phyloP scores from a whole-genome alignment of 64 coral and sea anemone genomes.

The Dendrophyllia cribrosa region DNA sequence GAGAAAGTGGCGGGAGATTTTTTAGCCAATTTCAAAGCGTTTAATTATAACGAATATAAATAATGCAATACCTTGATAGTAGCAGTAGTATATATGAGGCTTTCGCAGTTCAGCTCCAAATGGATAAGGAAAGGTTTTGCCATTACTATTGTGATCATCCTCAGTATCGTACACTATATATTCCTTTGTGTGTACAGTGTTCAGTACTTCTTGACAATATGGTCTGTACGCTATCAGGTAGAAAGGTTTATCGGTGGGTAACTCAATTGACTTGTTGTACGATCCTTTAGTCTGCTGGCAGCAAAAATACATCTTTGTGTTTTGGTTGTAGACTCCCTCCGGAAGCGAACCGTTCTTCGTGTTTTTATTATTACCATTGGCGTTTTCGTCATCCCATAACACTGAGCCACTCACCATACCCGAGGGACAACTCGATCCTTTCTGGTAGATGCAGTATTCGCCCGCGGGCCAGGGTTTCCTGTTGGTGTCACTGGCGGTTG shows the following conservation, averaged over 20 bases:
- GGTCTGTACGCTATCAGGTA: slow-evolving; percentile 67
- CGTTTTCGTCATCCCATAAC: slow-evolving; percentile 66
- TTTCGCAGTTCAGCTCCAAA: background rate
- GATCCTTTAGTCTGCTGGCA: slow-evolving; percentile 52
- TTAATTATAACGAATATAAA: background rate
- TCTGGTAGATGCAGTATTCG: slow-evolving; percentile 73
- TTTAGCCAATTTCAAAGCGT: no score
- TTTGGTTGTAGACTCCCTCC: slow-evolving; percentile 65
- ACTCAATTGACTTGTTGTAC: slow-evolving; percentile 36
- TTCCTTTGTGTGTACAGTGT: slow-evolving; percentile 56
- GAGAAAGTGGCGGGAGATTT: no score
- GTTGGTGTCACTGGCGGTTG: background rate
- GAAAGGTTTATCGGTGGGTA: slow-evolving; percentile 58
- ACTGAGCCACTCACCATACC: slow-evolving; percentile 58
- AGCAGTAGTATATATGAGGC: slow-evolving; percentile 61
- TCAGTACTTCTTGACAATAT: slow-evolving; percentile 54
- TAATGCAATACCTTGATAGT: slow-evolving; percentile 35
- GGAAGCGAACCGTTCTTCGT: slow-evolving; percentile 70
- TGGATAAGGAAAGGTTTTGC: background rate
- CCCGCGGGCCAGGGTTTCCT: slow-evolving; percentile 72
- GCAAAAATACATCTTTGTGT: slow-evolving; percentile 73
- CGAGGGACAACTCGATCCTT: slow-evolving; percentile 53
- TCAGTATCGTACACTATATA: slow-evolving; percentile 60
- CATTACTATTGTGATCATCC: background rate
- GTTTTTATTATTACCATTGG: slow-evolving; percentile 73